phyloP scores from a whole-genome alignment of 2,888 invertebrate genomes.

The Ashinkailepas kermadecensis region DNA sequence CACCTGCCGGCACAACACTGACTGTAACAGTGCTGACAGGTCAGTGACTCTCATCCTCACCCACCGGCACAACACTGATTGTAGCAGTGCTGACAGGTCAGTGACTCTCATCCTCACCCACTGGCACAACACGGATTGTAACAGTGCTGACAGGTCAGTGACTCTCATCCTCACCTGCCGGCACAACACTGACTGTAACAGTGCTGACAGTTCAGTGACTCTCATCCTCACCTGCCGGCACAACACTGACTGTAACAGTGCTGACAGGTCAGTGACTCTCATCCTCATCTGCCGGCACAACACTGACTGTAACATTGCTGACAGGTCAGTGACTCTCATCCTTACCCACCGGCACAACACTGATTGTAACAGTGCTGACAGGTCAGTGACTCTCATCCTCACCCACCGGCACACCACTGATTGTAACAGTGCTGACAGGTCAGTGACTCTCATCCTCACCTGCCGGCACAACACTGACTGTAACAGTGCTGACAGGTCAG shows the following conservation, averaged over 20 bases:
- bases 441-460: background rate
- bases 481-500: background rate
- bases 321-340: background rate
- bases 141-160: background rate
- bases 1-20: background rate
- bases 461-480: background rate
- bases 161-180: background rate
- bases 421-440: background rate
- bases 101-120: background rate
- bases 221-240: background rate
- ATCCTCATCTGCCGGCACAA: background rate
- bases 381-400: background rate
- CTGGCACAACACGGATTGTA: background rate
- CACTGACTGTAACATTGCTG: background rate
- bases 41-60: background rate
- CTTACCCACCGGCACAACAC: background rate
- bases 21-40: background rate
- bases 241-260: background rate
- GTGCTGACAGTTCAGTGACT: too few relatives aligned
- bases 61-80: background rate
- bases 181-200: background rate
- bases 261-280: background rate
- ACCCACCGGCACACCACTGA: background rate
- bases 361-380: background rate
- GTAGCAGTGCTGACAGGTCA: too few relatives aligned